Conservation (phyloP, 1,140 invertebrate genomes). For the Drosophila mojavensis region DNA sequence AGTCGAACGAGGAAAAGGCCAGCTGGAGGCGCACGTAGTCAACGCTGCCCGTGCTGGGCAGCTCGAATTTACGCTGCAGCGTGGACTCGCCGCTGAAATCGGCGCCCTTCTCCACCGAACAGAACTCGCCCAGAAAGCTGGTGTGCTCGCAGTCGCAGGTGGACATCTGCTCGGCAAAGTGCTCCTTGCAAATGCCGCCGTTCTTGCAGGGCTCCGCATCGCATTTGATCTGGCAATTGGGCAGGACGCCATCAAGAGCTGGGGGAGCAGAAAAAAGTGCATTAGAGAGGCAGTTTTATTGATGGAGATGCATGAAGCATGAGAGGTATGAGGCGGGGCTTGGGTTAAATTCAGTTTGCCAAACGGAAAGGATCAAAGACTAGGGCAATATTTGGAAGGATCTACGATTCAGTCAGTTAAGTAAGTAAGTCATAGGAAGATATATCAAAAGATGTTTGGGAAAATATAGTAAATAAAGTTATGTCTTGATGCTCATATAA, state of each 20-base stretch:
- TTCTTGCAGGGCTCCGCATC: conserved; percentile 94
- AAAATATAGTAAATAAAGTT: too few species aligned
- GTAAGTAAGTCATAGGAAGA: too few species aligned
- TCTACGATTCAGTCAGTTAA: too few species aligned
- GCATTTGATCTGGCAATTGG: conserved; percentile 95
- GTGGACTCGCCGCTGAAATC: conserved; percentile 94
- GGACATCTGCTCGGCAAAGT: conserved; percentile 92
- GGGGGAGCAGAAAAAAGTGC: background rate
- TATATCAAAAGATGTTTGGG: too few species aligned
- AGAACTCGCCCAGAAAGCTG: conserved; percentile 93
- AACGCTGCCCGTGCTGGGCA: conserved; percentile 87
- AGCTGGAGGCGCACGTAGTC: conserved; percentile 90
- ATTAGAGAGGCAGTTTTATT: too few species aligned
- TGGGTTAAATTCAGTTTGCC: too few species aligned
- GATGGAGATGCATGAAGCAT: too few species aligned
- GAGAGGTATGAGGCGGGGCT: too few species aligned
- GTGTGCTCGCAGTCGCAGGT: conserved; percentile 95
- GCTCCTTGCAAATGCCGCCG: conserved; percentile 93
- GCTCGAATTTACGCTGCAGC: conserved; percentile 90
- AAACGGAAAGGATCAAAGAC: too few species aligned
- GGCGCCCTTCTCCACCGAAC: conserved; percentile 92
- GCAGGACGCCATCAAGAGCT: conserved; percentile 87
- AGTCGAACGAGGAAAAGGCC: conserved; percentile 92
- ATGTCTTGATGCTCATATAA: too few species aligned
- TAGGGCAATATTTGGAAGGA: too few species aligned